Evolutionary conservation across 2,797 vertebrate species (phyloP), one percentile per base, ranked within the genome.

Genomic region (Xyrichtys novacula): DNA sequence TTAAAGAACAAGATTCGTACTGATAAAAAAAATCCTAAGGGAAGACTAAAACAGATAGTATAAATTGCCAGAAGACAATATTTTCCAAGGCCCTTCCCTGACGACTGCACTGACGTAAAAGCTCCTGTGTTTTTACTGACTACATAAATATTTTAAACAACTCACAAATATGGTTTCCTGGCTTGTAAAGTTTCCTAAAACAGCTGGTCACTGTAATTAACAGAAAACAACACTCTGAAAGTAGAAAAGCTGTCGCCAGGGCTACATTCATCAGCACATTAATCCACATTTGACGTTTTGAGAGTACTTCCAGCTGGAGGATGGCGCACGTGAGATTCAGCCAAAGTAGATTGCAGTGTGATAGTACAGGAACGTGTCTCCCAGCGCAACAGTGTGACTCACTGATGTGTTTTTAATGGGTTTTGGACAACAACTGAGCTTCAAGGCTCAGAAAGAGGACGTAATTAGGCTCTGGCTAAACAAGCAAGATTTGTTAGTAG

Each of bases 381-480:
- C 42, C 22, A 7, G 43, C 25, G 43, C 20, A 15, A 23, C 43
- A 15, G 22, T 16, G 14, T 16, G 44, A 46, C 22, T 46, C 44
- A 46, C 14, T 46, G 6, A 46, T 46, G 44, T 15, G 44, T 46
- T 46, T 46, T 25, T 46, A 16, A 46, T 46, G 2, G 44, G 7
- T 46, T 46, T 46, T 46, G 44, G 44, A 46, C 22, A 46, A 46
- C 22, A 25, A 23, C 14, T 25, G 44, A 46, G 12, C 43, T 46
- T 22, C 4, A 46, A 15, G 12, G 43, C 43, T 23, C 22, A 25
- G 19, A 25, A 46, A 25, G 20, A 14, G 3, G 22, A 15, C 15
- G 14, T 23, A 44, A 46, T 46, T 23, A 46, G 14, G 44, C 44
- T 16, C 2, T 8, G 43, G 22, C 11, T 23, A 16, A 5, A 23